These are phyloP conservation scores for Abrostola triplasia DNA, from an alignment of 2,888 invertebrate genomes.

Conservation along the genomic window DNA sequence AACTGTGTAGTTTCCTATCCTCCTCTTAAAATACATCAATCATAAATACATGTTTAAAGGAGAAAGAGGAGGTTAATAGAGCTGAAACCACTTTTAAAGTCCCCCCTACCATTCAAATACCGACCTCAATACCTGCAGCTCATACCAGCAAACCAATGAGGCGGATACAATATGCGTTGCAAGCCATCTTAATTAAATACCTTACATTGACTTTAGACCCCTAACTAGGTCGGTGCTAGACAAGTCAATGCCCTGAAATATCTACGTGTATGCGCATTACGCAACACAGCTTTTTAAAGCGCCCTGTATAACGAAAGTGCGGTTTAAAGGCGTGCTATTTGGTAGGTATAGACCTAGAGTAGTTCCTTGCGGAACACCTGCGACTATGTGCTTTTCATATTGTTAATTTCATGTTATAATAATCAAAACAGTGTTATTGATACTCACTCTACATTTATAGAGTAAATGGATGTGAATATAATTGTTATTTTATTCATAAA, in stretches of 20 bases:
- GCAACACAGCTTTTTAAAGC: neutral
- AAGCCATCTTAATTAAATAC: neutral
- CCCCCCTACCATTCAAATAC: neutral
- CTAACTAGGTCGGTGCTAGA: slow-evolving; percentile 35
- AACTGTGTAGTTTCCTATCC: too few relatives aligned
- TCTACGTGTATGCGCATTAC: neutral
- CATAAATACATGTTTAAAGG: neutral
- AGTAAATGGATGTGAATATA: neutral
- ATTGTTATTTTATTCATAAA: neutral
- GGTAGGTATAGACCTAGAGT: too few relatives aligned
- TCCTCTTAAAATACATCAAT: too few relatives aligned
- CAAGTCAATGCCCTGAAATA: slow-evolving; percentile 45
- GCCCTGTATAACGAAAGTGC: too few relatives aligned
- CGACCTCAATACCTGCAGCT: neutral
- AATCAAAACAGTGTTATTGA: too few relatives aligned
- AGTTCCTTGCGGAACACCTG: too few relatives aligned
- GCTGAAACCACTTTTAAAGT: neutral
- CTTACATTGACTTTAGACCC: neutral
- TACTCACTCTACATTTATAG: too few relatives aligned
- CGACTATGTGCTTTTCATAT: too few relatives aligned
- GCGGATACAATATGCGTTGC: neutral
- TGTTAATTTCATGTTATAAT: too few relatives aligned
- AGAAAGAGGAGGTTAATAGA: neutral
- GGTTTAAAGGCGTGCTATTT: too few relatives aligned
- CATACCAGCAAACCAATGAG: neutral